Conservation (phyloP, 2,113 vertebrate genomes). For the Glareola pratincola region DNA sequence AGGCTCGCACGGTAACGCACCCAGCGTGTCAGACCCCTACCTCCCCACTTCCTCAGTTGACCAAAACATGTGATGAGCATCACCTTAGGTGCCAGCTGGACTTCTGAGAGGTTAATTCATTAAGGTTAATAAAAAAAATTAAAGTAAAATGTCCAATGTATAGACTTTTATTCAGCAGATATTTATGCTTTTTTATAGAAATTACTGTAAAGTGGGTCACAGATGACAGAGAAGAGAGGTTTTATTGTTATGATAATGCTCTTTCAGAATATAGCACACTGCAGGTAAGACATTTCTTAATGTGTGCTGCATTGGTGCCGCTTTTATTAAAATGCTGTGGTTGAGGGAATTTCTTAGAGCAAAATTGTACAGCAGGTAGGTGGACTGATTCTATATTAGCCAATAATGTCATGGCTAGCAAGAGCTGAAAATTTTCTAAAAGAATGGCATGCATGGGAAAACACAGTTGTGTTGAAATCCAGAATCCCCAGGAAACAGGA, state of each 20-base stretch:
- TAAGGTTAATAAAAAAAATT: not conserved
- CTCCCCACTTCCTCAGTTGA: not conserved
- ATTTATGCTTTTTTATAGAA: not conserved
- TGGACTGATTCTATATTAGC: not conserved
- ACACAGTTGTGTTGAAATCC: not conserved
- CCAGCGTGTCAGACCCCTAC: not conserved
- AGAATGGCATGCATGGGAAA: not conserved
- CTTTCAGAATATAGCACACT: not conserved
- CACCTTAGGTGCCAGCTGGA: not conserved
- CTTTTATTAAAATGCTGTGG: not conserved
- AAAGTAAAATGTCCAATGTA: not conserved
- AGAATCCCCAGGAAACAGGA: not conserved
- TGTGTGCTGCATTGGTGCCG: not conserved
- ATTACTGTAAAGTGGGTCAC: not conserved
- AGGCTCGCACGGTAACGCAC: accelerated
- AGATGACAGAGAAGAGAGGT: not conserved
- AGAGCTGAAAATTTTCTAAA: not conserved
- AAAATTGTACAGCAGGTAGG: not conserved
- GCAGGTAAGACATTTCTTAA: not conserved
- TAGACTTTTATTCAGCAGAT: not conserved
- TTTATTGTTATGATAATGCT: not conserved
- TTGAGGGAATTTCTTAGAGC: not conserved
- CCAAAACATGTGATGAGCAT: not conserved
- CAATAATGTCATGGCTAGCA: not conserved
- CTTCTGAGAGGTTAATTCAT: not conserved